A percentile compares a stretch with the other conserved stretches of the same genome.
These are phyloP conservation scores for Hiodon tergisus DNA, from an alignment of 2,113 vertebrate genomes.

Conservation along the genomic window DNA sequence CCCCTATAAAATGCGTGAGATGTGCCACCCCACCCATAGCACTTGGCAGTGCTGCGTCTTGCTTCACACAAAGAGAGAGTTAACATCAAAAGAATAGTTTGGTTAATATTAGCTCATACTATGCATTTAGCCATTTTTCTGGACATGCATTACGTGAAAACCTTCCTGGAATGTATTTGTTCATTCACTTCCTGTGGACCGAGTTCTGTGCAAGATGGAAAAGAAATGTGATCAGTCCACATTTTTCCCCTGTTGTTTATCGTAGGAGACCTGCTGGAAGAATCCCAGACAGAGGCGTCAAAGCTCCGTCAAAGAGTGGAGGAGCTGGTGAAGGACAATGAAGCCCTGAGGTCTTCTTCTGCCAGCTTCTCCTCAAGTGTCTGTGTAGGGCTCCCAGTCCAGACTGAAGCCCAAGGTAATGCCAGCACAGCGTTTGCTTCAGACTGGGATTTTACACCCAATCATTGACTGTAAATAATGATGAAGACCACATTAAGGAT, in stretches of 20 bases:
- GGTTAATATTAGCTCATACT: too few species aligned
- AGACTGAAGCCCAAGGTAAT: constrained; percentile 55
- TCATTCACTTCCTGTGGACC: background rate
- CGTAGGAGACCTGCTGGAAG: constrained; percentile 85
- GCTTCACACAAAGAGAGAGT: too few species aligned
- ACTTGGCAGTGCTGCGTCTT: too few species aligned
- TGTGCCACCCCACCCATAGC: too few species aligned
- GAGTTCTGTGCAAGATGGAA: too few species aligned
- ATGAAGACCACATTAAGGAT: too few species aligned
- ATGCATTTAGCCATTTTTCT: too few species aligned
- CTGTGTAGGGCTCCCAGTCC: constrained; percentile 50
- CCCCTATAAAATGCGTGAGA: too few species aligned
- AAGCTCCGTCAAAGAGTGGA: constrained; percentile 87
- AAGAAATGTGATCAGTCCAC: background rate
- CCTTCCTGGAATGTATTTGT: background rate
- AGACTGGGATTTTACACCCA: background rate
- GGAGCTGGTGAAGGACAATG: constrained; percentile 83
- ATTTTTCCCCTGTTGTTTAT: constrained; percentile 8
- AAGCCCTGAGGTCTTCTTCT: constrained; percentile 66
- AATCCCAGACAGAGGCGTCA: constrained; percentile 86
- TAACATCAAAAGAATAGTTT: too few species aligned
- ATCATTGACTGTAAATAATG: too few species aligned
- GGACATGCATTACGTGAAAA: too few species aligned
- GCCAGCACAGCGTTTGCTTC: constrained; percentile 5
- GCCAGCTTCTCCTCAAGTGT: constrained; percentile 57